Evolutionary conservation across 2,113 vertebrate species (phyloP).

Genomic region (Kryptolebias marmoratus): DNA sequence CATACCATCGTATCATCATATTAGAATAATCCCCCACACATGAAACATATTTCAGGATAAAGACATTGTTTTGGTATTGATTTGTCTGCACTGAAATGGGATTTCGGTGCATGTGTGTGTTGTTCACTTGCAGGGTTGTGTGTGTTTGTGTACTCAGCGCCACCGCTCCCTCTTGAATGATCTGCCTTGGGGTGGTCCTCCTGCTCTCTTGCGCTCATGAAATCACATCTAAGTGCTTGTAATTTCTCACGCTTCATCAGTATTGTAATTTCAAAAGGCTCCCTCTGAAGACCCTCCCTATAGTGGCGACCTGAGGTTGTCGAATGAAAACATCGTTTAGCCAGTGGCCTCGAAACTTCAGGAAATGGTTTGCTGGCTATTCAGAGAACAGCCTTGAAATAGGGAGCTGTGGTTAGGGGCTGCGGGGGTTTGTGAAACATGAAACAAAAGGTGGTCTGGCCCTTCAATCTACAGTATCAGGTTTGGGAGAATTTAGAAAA

Average conservation of each 20-base stretch:
- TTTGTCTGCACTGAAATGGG: slow-evolving; percentile 16
- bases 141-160: slow-evolving; percentile 50
- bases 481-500: slow-evolving; percentile 75
- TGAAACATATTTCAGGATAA: slow-evolving; percentile 17
- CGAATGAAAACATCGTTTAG: slow-evolving; percentile 78
- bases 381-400: slow-evolving; percentile 74
- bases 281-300: slow-evolving; percentile 61
- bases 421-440: slow-evolving; percentile 72
- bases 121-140: slow-evolving; percentile 14
- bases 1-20: slow-evolving; percentile 4
- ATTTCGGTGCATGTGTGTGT: slow-evolving; percentile 12
- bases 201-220: slow-evolving; percentile 63
- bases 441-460: slow-evolving; percentile 78
- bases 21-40: slow-evolving; percentile 2
- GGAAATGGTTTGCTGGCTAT: slow-evolving; percentile 74
- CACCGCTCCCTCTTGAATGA: slow-evolving; percentile 16
- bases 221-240: slow-evolving; percentile 75
- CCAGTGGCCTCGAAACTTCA: slow-evolving; percentile 71
- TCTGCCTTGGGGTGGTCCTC: slow-evolving; percentile 70
- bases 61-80: slow-evolving; percentile 4
- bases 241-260: slow-evolving; percentile 80
- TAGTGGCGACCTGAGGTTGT: slow-evolving; percentile 62
- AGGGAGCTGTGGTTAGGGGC: slow-evolving; percentile 66
- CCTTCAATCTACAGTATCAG: slow-evolving; percentile 72
- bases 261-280: slow-evolving; percentile 71